Conservation (phyloP, 2,888 invertebrate species). For the Polia nebulosa region DNA sequence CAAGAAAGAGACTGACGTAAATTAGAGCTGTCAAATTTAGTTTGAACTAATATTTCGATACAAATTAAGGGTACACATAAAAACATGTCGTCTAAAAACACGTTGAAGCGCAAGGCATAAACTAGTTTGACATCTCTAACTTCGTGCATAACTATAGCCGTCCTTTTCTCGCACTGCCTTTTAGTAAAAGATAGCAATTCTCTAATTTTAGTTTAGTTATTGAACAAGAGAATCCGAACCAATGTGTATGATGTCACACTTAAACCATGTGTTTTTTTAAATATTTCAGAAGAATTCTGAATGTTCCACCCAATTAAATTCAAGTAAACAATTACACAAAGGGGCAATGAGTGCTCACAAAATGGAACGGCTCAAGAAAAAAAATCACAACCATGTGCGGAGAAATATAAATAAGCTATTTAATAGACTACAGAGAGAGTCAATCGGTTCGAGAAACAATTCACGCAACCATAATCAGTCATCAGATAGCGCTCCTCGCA, state of each 20-base stretch:
- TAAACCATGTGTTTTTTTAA: background rate
- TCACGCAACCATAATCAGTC: background rate
- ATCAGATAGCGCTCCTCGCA: conserved; percentile 35
- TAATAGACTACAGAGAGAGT: conserved; percentile 33
- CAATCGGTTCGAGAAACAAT: conserved; percentile 25
- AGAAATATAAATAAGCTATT: conserved; percentile 58
- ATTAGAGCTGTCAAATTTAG: no score
- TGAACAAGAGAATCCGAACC: no score
- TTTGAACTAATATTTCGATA: no score
- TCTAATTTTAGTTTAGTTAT: no score
- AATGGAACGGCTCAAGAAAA: conserved; percentile 64
- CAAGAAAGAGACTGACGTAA: no score
- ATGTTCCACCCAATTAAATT: conserved; percentile 50
- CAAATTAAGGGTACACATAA: no score
- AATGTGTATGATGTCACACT: background rate
- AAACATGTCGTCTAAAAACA: no score
- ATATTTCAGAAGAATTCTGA: conserved; percentile 69
- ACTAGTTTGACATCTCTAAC: no score
- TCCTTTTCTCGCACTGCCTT: no score
- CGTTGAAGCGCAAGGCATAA: no score
- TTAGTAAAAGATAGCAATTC: no score
- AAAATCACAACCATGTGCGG: conserved; percentile 47
- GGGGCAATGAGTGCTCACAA: conserved; percentile 62
- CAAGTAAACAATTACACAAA: conserved; percentile 62
- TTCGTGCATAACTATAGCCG: no score